Percentiles rank a stretch among this genome's conserved stretches.
These are phyloP conservation scores for Limonius californicus DNA, from an alignment of 1,140 invertebrate species.

Conservation along the genomic window DNA sequence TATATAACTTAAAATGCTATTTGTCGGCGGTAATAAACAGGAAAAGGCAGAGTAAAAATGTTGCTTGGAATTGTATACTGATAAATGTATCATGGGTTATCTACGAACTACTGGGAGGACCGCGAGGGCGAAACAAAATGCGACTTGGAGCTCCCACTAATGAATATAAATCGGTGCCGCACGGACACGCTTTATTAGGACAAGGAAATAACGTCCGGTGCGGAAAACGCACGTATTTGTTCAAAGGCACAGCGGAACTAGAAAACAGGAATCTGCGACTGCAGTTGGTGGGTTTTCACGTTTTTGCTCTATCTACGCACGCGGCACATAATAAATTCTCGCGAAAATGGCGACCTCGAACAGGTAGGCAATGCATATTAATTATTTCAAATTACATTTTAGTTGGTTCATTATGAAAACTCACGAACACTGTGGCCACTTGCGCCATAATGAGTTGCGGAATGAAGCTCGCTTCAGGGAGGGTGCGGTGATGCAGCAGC, in stretches of 20 bases:
- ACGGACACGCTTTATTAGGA: constrained; percentile 7
- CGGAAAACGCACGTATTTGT: constrained; percentile 4
- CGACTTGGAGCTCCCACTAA: background rate
- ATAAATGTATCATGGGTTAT: constrained; percentile 3
- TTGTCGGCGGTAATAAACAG: background rate
- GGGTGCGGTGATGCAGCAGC: background rate
- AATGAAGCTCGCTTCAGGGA: background rate
- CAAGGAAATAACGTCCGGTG: constrained; percentile 3
- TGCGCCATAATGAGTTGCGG: background rate
- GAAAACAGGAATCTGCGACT: background rate
- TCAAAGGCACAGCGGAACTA: background rate
- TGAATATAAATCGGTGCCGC: constrained; percentile 7
- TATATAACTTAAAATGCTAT: background rate
- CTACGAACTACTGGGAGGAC: background rate
- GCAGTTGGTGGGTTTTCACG: background rate
- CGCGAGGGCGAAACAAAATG: constrained; percentile 3
- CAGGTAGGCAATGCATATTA: constrained; percentile 25
- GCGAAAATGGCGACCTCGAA: constrained; percentile 19
- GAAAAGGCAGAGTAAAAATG: background rate
- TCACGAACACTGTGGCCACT: constrained; percentile 16
- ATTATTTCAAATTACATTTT: constrained; percentile 25
- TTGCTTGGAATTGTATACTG: background rate
- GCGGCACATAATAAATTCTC: background rate
- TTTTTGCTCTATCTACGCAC: background rate
- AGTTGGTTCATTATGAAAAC: constrained; percentile 23